Conservation (phyloP, 2,113 vertebrate genomes). For the Aptenodytes patagonicus region DNA sequence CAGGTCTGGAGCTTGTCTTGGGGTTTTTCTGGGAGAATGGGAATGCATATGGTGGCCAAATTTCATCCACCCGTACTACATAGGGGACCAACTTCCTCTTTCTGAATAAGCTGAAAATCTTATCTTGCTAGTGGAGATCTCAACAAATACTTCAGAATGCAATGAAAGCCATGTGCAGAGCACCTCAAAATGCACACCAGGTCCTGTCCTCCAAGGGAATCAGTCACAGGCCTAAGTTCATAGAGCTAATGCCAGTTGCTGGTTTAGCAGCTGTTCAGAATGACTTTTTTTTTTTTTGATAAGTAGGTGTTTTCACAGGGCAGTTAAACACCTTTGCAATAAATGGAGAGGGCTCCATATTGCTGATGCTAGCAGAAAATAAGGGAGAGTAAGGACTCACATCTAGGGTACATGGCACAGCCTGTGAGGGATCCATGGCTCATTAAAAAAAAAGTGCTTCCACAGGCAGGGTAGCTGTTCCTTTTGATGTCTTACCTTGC, state of each 20-base stretch:
- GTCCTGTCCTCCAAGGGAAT: background rate
- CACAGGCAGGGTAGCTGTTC: background rate
- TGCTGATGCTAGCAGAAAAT: background rate
- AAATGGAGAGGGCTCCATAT: background rate
- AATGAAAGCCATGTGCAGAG: background rate
- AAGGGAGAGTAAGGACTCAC: background rate
- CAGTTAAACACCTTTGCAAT: background rate
- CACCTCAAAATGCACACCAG: background rate
- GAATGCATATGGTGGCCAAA: background rate
- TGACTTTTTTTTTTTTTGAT: background rate
- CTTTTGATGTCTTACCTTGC: conserved; percentile 3
- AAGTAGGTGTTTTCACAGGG: background rate
- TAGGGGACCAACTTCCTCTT: background rate
- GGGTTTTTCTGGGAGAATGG: background rate
- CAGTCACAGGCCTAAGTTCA: background rate
- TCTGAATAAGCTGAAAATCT: background rate
- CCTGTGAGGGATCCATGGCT: background rate
- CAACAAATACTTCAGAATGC: background rate
- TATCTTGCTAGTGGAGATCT: background rate
- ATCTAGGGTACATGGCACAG: background rate
- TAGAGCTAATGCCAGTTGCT: background rate
- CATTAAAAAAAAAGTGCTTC: background rate
- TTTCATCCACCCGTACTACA: background rate
- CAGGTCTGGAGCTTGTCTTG: background rate
- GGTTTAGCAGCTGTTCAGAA: background rate